Evolutionary conservation across 2,888 invertebrate species (phyloP).

Genomic region (Eilema griseolum): DNA sequence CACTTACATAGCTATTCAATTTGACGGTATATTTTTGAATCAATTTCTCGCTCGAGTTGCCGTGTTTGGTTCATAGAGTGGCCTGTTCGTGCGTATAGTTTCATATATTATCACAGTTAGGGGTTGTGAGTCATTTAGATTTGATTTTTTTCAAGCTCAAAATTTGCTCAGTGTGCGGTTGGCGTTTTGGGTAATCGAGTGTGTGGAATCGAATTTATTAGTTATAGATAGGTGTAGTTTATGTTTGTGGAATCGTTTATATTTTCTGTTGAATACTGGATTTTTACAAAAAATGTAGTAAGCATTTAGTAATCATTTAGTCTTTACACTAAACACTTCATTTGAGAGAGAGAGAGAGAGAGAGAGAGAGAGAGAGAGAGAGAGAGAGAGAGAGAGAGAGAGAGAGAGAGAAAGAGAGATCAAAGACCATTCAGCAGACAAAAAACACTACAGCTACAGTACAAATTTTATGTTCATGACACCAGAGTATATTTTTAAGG

Average conservation of each 20-base stretch:
- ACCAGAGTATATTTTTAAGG: not conserved
- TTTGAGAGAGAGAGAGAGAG: no score
- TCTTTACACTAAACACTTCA: not conserved
- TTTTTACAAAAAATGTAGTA: not conserved
- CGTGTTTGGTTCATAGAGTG: constrained; percentile 60
- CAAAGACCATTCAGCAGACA: no score
- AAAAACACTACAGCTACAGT: not conserved
- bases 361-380: no score
- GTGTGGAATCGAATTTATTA: constrained; percentile 2
- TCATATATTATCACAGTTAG: constrained; percentile 58
- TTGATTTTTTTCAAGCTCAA: constrained; percentile 27
- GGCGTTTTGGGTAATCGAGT: constrained; percentile 19
- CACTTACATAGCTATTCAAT: constrained; percentile 64
- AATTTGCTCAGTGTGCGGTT: constrained; percentile 20
- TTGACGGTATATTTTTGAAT: constrained; percentile 73
- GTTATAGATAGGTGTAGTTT: constrained; percentile 5
- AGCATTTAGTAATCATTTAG: no score
- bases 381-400: no score
- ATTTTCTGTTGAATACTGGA: not conserved
- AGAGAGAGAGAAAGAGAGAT: no score
- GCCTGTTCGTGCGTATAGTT: constrained; percentile 66
- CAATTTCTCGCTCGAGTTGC: constrained; percentile 67
- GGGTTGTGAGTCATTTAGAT: constrained; percentile 43
- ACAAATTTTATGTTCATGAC: not conserved
- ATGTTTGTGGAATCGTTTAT: not conserved